Base-by-base conservation (phyloP, 2,888 invertebrate species). In the Pogonocherus hispidulus region DNA sequence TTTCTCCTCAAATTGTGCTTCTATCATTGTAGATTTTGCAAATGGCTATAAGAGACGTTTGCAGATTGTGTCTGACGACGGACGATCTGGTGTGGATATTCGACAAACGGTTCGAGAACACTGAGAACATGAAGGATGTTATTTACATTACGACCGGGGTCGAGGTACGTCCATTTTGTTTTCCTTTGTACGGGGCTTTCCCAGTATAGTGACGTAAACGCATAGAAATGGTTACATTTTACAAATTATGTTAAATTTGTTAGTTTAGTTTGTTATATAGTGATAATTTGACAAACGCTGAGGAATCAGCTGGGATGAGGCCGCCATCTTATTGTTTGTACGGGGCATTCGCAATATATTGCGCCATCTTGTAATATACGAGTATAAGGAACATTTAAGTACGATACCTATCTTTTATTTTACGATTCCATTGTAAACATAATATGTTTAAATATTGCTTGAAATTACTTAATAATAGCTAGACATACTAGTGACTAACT, bases 11-110 rank as follows among this genome's bases (percentile, higher is more conserved):
- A 37, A 3, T 27, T 54, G 35, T 54, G 18, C 16, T 52, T 8
- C 14, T 9, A 20, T 32, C 20, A 8, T 46, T 8, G 5, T 1
- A 4, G n/a, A 23, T 14, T 3, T 2, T 41, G 8, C 37, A 20
- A 35, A 59, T 23, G 32, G 16, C 22, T 11, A 11, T 47, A 18
- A 49, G 44, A 23, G 56, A 72, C 47, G 57, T 78, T 44, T 80
- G 80, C 67, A 69, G 80, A 65, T 60, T 80, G 68, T 80, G 80
- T 71, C 73, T 74, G 9, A 63, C 72, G 14, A 75, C 64, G n/a
- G 71, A 75, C 6, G 66, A 78, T 37, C 66, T 79, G 23, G 47
- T 74, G 2, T 74, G 64, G 57, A 68, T 77, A 35, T 77, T 78
- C 47, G 72, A 73, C 66, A 60, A 63, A 11, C 19, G 67, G 3